Evolutionary conservation across 2,113 vertebrate species (phyloP).

Genomic region (Noturus placidus): DNA sequence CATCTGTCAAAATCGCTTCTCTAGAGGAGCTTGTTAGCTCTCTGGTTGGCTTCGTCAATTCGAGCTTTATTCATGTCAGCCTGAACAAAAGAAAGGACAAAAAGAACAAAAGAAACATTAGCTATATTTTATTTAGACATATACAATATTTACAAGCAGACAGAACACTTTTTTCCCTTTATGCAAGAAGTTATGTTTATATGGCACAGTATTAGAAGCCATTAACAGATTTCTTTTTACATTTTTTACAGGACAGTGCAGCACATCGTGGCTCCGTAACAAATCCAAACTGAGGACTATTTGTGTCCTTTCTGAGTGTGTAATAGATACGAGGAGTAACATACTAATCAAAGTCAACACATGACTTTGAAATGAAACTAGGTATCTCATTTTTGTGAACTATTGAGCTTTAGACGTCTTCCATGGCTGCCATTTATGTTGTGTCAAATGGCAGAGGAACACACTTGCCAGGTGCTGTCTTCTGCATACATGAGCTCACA

Average conservation of each 20-base stretch:
- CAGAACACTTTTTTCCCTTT: background rate
- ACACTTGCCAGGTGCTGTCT: background rate
- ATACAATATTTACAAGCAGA: background rate
- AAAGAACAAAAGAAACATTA: background rate
- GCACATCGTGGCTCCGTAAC: background rate
- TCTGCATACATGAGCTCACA: too few species aligned
- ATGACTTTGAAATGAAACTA: background rate
- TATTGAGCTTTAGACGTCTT: background rate
- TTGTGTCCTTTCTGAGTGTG: background rate
- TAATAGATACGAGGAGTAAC: background rate
- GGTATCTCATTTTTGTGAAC: background rate
- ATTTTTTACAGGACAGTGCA: background rate
- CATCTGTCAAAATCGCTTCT: slow-evolving; percentile 57
- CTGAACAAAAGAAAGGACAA: slow-evolving; percentile 62
- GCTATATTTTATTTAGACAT: background rate
- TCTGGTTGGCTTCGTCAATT: slow-evolving; percentile 86
- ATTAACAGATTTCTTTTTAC: background rate
- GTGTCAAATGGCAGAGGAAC: background rate
- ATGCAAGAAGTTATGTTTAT: background rate
- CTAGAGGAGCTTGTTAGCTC: slow-evolving; percentile 93
- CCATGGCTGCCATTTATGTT: background rate
- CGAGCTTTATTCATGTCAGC: slow-evolving; percentile 88
- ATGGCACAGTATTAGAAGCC: background rate
- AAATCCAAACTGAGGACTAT: background rate
- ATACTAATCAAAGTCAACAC: background rate